These are phyloP conservation scores for Antennarius striatus DNA, from an alignment of 2,113 vertebrate species.

Conservation along the genomic window DNA sequence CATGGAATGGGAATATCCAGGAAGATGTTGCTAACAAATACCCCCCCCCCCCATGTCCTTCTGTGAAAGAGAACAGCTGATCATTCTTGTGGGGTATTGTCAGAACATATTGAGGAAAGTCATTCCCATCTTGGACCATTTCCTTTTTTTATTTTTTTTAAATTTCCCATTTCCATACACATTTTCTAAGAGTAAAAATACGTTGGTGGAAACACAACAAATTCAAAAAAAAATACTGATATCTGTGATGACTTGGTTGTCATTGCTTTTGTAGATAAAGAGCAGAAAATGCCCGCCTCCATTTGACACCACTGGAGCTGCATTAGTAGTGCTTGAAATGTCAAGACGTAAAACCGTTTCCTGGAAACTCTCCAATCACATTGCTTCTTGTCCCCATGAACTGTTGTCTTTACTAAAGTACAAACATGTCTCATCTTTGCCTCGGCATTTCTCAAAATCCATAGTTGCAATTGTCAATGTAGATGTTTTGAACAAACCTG, in stretches of 20 bases:
- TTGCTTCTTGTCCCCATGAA: not conserved
- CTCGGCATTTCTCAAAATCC: too few species aligned
- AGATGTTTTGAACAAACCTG: slow-evolving; percentile 1
- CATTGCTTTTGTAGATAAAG: slow-evolving; percentile 1
- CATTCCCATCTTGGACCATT: too few species aligned
- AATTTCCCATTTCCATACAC: too few species aligned
- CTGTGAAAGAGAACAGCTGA: too few species aligned
- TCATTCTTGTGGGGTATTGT: too few species aligned
- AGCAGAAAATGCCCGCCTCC: not conserved
- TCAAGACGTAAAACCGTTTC: not conserved
- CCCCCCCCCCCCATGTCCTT: too few species aligned
- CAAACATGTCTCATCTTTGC: slow-evolving; percentile 7
- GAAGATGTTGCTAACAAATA: too few species aligned
- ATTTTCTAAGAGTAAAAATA: not conserved
- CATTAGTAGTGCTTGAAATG: not conserved
- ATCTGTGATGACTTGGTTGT: not conserved
- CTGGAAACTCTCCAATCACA: not conserved
- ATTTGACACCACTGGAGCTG: not conserved
- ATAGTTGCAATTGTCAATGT: too few species aligned
- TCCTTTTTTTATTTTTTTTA: too few species aligned
- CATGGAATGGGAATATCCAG: too few species aligned
- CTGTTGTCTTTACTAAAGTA: not conserved
- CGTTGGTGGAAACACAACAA: not conserved
- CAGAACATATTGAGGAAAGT: too few species aligned
- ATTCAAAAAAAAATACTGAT: not conserved